Evolutionary conservation across 30 jellyfish, hydroid and myxozoan genomes (phyloP), one percentile per base, ranked within the genome.

Genomic region (Hydractinia symbiolongicarpus): DNA sequence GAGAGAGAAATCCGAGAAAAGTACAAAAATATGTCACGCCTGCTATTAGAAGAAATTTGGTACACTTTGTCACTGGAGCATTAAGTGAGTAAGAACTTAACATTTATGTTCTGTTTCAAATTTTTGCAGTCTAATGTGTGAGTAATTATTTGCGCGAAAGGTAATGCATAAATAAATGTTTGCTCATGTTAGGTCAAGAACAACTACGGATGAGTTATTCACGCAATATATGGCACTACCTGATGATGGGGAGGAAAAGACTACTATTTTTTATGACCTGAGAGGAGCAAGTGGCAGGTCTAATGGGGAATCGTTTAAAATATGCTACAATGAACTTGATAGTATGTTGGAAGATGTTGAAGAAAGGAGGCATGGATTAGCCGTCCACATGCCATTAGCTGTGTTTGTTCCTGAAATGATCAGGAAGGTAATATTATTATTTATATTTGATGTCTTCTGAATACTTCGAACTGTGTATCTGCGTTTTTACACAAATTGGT

Each of bases 331-430:
- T 2, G 88, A 80, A 55, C 73, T 80, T 6, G 53, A 67, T 17
- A 55, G 73, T 21, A 52, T 80, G 72, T 50, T 80, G 73, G 88
- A 80, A 56, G 88, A 80, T 0, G 88, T 85, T 5, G 88, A 80
- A 58, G 88, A 80, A 17, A 80, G 88, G 88, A n/a, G 88, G n/a
- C 17, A 21, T 6, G 40, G 78, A 8, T n/a, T 50, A 55, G 83
- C 83, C 11, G 4, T 4, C 11, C 78, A 67, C 21, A 16, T 67
- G 50, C 4, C 78, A 1, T 13, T 67, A 0, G 78, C 78, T 30
- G 78, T 67, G n/a, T 67, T 4, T 13, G 51, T 67, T 67, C 14
- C n/a, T 30, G 40, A 67, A 15, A 16, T 67, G 11, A 67, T 67
- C 11, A 13, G 14, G 14, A 67, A 67, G 20, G 78, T 67, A 67